phyloP scores from a whole-genome alignment of 2,888 invertebrate genomes.

The Hyalella azteca region DNA sequence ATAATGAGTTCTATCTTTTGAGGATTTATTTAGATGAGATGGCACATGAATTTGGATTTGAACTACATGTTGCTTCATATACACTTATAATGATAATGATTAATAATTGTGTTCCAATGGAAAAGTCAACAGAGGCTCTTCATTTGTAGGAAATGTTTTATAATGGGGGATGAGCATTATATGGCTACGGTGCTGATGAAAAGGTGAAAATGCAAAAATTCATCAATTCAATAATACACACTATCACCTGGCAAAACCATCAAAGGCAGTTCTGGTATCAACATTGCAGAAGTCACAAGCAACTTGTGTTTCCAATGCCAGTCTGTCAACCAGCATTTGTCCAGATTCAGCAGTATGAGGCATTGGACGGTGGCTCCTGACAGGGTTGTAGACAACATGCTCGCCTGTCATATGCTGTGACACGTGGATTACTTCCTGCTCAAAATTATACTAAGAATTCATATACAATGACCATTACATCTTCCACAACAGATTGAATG shows the following conservation, averaged over 20 bases:
- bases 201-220: no score
- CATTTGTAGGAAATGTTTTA: no score
- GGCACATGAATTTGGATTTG: no score
- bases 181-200: no score
- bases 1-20: no score
- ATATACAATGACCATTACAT: background rate
- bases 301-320: background rate
- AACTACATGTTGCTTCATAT: no score
- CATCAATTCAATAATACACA: no score
- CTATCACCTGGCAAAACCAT: conserved; percentile 43
- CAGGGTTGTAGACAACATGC: conserved; percentile 47
- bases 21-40: no score
- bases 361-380: conserved; percentile 42
- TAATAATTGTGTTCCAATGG: no score
- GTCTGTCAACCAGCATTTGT: conserved; percentile 25
- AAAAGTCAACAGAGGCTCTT: no score
- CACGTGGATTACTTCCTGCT: conserved; percentile 45
- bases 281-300: conserved; percentile 46
- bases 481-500: background rate
- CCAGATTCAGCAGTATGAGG: conserved; percentile 7
- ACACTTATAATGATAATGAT: no score
- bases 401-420: conserved; percentile 41
- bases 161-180: no score
- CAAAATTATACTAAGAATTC: background rate
- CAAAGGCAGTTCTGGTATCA: conserved; percentile 41